These are phyloP conservation scores for Amazonetta brasiliensis DNA, from an alignment of 2,797 vertebrate species.

Conservation along the genomic window DNA sequence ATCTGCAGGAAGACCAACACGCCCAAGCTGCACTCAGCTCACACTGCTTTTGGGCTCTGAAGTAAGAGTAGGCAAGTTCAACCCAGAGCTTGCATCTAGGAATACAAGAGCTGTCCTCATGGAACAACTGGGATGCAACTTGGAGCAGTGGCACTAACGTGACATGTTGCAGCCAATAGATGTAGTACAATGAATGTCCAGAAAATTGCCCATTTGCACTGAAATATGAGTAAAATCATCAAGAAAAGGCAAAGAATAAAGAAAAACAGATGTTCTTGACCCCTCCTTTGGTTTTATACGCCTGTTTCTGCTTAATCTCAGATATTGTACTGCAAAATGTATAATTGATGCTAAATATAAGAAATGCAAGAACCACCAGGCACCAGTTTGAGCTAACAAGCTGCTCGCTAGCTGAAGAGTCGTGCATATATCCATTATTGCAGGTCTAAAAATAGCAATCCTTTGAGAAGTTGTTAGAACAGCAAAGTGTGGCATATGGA, in stretches of 20 bases:
- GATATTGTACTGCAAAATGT: not conserved
- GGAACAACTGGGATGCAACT: not conserved
- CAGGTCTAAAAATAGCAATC: slow-evolving; percentile 28
- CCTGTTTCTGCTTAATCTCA: not conserved
- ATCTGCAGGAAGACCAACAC: not conserved
- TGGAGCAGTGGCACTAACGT: not conserved
- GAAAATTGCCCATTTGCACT: not conserved
- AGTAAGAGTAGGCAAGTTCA: not conserved
- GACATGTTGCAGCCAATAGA: not conserved
- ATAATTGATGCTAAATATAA: not conserved
- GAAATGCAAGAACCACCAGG: not conserved
- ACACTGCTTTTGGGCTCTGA: not conserved
- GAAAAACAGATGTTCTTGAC: not conserved
- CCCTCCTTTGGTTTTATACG: not conserved
- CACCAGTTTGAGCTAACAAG: not conserved
- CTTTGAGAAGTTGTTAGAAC: slow-evolving; percentile 19
- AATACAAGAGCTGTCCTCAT: not conserved
- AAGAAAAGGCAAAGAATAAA: not conserved
- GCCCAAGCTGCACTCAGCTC: not conserved
- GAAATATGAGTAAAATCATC: not conserved
- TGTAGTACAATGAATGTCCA: no score
- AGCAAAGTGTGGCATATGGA: not conserved
- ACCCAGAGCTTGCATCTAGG: not conserved
- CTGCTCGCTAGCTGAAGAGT: not conserved
- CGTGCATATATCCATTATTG: not conserved